Conservation (phyloP, 2,888 invertebrate genomes). For the Eristalinus aeneus region DNA sequence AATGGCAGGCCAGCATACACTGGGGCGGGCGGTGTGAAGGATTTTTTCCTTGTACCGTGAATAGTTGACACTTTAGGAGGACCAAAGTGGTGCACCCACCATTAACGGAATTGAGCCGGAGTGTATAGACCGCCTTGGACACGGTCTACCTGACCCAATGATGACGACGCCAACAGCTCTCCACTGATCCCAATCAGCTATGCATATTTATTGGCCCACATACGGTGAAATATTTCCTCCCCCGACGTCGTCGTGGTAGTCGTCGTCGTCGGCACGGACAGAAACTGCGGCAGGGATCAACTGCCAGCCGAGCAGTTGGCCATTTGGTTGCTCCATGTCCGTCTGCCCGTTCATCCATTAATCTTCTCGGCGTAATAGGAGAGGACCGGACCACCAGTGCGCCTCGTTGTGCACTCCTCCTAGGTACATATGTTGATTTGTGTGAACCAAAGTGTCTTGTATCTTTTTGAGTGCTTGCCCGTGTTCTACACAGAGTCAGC, state of each 20-base stretch:
- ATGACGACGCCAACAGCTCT: constrained; percentile 68
- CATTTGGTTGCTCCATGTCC: constrained; percentile 59
- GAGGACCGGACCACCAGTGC: constrained; percentile 11
- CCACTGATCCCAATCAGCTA: constrained; percentile 71
- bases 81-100: constrained; percentile 69
- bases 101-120: constrained; percentile 69
- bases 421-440: constrained; percentile 70
- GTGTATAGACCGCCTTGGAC: constrained; percentile 70
- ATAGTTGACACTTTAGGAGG: constrained; percentile 70
- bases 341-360: constrained; percentile 68
- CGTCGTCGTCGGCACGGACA: not conserved
- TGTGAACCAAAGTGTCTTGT: constrained; percentile 68
- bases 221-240: constrained; percentile 79
- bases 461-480: constrained; percentile 60
- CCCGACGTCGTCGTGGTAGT: not conserved
- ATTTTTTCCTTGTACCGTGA: constrained; percentile 51
- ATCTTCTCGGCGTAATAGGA: constrained; percentile 68
- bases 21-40: not conserved
- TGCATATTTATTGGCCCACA: constrained; percentile 80
- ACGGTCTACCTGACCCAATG: constrained; percentile 66
- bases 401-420: constrained; percentile 68
- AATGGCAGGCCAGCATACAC: constrained; percentile 40
- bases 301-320: constrained; percentile 13
- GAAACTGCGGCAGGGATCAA: not conserved
- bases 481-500: constrained; percentile 3